A percentile compares a stretch with the other conserved stretches of the same genome.
phyloP scores from a whole-genome alignment of 2,113 vertebrate genomes.

The Rhea pennata region DNA sequence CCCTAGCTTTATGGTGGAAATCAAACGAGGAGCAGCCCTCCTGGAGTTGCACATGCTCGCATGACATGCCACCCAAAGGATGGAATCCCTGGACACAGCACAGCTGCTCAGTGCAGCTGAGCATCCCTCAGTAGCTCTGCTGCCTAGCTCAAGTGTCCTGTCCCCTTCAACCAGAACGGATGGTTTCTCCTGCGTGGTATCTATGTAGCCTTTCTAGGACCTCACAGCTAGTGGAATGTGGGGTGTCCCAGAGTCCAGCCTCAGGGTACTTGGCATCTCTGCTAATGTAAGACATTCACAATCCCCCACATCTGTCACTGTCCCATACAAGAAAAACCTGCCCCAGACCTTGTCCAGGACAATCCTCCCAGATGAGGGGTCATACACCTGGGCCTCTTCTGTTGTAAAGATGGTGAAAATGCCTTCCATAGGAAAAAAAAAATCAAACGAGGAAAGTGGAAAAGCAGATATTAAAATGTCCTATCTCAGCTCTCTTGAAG shows the following conservation, averaged over 20 bases:
- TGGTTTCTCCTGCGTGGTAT: background rate
- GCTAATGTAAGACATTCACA: background rate
- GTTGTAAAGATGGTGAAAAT: background rate
- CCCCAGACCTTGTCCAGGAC: background rate
- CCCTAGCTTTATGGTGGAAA: background rate
- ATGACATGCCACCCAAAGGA: accelerated
- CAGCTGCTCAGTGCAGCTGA: background rate
- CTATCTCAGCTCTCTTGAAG: background rate
- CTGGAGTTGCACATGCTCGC: background rate
- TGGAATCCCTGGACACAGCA: background rate
- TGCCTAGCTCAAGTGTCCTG: background rate
- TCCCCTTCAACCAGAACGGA: background rate
- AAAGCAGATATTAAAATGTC: background rate
- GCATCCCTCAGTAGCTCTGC: background rate
- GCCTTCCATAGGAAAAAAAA: background rate
- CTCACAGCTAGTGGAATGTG: background rate
- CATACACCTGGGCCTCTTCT: background rate
- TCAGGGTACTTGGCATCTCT: background rate
- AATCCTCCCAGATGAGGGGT: background rate
- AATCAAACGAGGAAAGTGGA: background rate
- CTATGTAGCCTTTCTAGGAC: background rate
- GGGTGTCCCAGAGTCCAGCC: background rate
- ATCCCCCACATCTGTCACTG: background rate
- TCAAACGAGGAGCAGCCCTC: background rate
- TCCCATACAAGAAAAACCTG: background rate